Base-by-base conservation (phyloP, 2,888 invertebrate species). In the Nudaria mundana region DNA sequence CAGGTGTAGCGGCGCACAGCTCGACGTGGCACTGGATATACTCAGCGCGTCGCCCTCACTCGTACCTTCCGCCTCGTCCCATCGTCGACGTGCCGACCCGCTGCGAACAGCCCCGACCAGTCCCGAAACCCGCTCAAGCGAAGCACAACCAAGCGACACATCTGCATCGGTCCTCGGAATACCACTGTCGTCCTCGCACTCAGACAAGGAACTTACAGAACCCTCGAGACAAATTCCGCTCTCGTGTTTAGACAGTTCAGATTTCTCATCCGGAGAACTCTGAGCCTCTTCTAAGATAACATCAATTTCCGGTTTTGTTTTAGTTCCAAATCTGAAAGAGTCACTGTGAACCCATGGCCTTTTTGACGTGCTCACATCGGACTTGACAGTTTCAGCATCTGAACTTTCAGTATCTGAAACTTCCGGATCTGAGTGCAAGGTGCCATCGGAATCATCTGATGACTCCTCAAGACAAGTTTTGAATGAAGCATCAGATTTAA, bases 81-180 rank as follows among this genome's bases (percentile, higher is more conserved):
- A 86, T 45, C 88, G 77, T 63, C 85, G 78, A 24, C 86, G 79
- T 71, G 81, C 86, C 70, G 84, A 85, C 86, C 87, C 87, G 80
- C 87, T 87, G 87, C 84, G 77, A 87, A 85, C 85, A 86, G 66
- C 84, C 82, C 78, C 81, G 71, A 66, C 75, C 71, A 72, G 42
- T 48, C 55, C 81, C 74, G 74, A 63, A 66, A 63, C 81, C 73
- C 84, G 83, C 85, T 86, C 86, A 87, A 88, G 88, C 87, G 81
- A 87, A 88, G 86, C 87, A 63, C 66, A 60, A 64, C 58, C 74
- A 81, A 81, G 81, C 84, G 75, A 76, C 71, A 74, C 68, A 66
- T 74, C 75, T 58, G 57, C 62, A 60, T 62, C 69, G 44, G 56
- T 66, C 71, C 79, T 76, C 80, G 83, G 83, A 79, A 84, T 71